A percentile compares a stretch with the other conserved stretches of the same genome.
Evolutionary conservation across 64 coral and sea anemone species (phyloP).

Genomic region (Cladopsammia gracilis): DNA sequence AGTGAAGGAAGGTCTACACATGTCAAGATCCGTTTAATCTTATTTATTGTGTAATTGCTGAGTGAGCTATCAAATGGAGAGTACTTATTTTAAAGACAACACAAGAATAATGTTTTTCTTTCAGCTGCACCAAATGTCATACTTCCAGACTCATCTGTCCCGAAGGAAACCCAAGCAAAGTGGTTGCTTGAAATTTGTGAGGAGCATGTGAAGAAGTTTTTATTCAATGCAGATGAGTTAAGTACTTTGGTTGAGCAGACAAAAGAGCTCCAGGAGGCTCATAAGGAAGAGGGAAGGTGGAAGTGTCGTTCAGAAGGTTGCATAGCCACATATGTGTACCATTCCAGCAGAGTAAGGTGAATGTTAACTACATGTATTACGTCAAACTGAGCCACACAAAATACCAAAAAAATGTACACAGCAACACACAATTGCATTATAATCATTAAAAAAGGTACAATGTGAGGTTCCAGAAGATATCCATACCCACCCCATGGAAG

Average conservation of each 20-base stretch:
- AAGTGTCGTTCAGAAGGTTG: slow-evolving; percentile 34
- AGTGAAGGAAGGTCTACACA: too few species aligned
- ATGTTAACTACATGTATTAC: not conserved
- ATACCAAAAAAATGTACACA: too few species aligned
- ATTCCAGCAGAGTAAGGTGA: slow-evolving; percentile 65
- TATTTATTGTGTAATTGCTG: too few species aligned
- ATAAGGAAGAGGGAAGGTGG: slow-evolving; percentile 23
- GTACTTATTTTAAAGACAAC: not conserved
- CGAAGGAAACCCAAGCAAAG: slow-evolving; percentile 14
- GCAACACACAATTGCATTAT: too few species aligned
- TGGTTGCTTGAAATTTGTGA: slow-evolving; percentile 59
- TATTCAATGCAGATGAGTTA: slow-evolving; percentile 36
- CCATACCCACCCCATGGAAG: too few species aligned
- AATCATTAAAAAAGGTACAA: too few species aligned
- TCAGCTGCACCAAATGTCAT: slow-evolving; percentile 47
- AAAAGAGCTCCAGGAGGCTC: slow-evolving; percentile 32
- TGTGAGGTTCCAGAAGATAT: too few species aligned
- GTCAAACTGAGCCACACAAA: not conserved
- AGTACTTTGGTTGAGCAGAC: slow-evolving; percentile 27
- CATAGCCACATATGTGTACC: slow-evolving; percentile 46
- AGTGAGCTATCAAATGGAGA: too few species aligned
- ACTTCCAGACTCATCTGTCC: slow-evolving; percentile 33
- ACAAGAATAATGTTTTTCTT: not conserved
- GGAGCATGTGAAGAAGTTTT: slow-evolving; percentile 42
- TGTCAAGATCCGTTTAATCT: too few species aligned